phyloP scores from a whole-genome alignment of 2,888 invertebrate genomes.

The Lithophane leautieri region DNA sequence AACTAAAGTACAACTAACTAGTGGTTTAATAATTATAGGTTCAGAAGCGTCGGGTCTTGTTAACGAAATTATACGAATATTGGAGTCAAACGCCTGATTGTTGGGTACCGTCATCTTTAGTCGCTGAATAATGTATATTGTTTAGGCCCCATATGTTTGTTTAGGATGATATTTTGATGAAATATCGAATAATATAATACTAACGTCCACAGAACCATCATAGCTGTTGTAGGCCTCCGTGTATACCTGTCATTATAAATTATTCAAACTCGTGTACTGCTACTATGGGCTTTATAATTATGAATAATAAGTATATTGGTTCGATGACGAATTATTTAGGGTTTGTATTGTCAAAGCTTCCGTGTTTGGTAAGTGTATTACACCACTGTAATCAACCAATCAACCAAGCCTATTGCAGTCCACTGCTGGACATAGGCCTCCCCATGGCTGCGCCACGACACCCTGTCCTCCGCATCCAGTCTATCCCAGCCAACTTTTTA shows the following conservation, averaged over 20 bases:
- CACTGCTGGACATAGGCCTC: too few relatives aligned
- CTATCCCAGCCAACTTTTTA: too few relatives aligned
- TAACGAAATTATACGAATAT: slow-evolving; percentile 65
- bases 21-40: slow-evolving; percentile 65
- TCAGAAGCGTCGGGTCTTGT: slow-evolving; percentile 53
- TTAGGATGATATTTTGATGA: slow-evolving; percentile 85
- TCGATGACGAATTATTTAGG: slow-evolving; percentile 30
- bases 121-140: slow-evolving; percentile 82
- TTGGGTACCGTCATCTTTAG: slow-evolving; percentile 74
- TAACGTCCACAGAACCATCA: slow-evolving; percentile 71
- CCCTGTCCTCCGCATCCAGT: too few relatives aligned
- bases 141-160: slow-evolving; percentile 80
- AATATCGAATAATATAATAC: slow-evolving; percentile 67
- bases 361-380: slow-evolving; percentile 18
- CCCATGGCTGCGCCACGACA: too few relatives aligned
- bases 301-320: slow-evolving; percentile 43
- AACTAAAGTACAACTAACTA: slow-evolving; percentile 56
- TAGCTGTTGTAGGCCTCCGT: slow-evolving; percentile 71
- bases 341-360: slow-evolving; percentile 5
- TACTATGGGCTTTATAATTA: slow-evolving; percentile 38
- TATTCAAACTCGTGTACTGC: slow-evolving; percentile 60
- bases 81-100: slow-evolving; percentile 68
- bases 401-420: too few relatives aligned
- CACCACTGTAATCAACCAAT: too few relatives aligned
- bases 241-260: slow-evolving; percentile 68